Evolutionary conservation across 2,797 vertebrate genomes (phyloP), one percentile per base, ranked within the genome.

Genomic region (Sciurus carolinensis): DNA sequence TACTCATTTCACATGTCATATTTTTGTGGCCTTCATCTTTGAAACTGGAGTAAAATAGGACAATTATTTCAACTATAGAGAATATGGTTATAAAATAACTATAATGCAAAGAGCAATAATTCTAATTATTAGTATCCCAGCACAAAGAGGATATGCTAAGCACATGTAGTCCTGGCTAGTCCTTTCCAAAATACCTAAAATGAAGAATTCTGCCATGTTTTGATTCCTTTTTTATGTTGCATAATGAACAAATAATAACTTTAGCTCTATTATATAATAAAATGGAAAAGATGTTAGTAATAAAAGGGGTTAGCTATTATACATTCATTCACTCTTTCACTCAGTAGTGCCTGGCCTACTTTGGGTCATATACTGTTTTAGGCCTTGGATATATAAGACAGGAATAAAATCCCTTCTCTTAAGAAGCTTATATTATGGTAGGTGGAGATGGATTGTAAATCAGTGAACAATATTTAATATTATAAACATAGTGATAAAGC

Each of bases 11-110:
- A 80, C 26, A 82, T 66, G 80, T 83, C 72, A 80, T 87, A 59
- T 69, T 91, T 30, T 57, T 92, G 83, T 50, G 33, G n/a, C 20
- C 54, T 90, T 95, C 39, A 90, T 86, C 59, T 95, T 95, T 87
- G 89, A 81, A 94, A 93, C 88, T 82, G 44, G 15, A 87, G 24
- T 86, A 85, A 88, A 75, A 66, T 9, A 62, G 92, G 39, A 93
- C 26, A 75, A 82, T 54, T 33, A 12, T 73, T 96, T 96, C 17
- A 81, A 57, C 22, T 47, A 90, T 2, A 71, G 44, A 86, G 71
- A 96, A 81, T 52, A 33, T 66, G 47, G 86, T n/a, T 80, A 76
- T 91, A 80, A 87, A 80, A 93, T 42, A 82, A 39, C 20, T 33
- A 87, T 39, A 75, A 79, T 62, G 52, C 10, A 87, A 83, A 83